Conservation (phyloP, 2,888 invertebrate species). For the Drosophila barbarae region DNA sequence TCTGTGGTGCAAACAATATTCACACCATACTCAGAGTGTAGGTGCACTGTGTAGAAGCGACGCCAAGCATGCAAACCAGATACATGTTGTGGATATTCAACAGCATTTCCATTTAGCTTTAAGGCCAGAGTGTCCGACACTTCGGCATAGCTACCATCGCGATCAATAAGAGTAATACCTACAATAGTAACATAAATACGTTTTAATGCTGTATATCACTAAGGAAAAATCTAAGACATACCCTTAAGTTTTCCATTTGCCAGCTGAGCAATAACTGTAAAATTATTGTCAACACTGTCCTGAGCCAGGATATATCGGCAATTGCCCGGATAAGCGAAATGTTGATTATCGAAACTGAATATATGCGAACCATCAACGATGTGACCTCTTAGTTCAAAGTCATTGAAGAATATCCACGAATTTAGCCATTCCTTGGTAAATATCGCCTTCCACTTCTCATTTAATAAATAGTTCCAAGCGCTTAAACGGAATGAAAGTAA, state of each 20-base stretch:
- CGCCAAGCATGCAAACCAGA: constrained; percentile 84
- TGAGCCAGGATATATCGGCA: constrained; percentile 92
- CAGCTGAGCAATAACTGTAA: constrained; percentile 88
- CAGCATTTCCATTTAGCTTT: constrained; percentile 83
- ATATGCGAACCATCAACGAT: constrained; percentile 90
- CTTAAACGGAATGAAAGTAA: constrained; percentile 83
- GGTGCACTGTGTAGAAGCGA: constrained; percentile 81
- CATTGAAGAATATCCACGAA: constrained; percentile 82
- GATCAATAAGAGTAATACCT: constrained; percentile 84
- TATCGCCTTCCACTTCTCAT: constrained; percentile 83
- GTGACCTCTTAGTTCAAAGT: constrained; percentile 85
- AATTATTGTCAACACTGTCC: constrained; percentile 92
- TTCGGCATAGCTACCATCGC: constrained; percentile 83
- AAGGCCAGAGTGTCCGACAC: constrained; percentile 84
- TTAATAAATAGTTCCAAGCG: constrained; percentile 82
- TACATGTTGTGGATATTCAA: constrained; percentile 85
- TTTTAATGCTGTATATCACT: not conserved
- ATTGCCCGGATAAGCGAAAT: constrained; percentile 88
- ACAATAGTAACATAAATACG: not conserved
- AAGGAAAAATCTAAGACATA: not conserved
- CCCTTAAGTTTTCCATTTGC: constrained; percentile 85
- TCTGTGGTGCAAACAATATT: constrained; percentile 83
- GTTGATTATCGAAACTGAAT: constrained; percentile 92
- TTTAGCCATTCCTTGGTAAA: constrained; percentile 58
- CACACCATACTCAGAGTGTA: constrained; percentile 85